Evolutionary conservation across 2,797 vertebrate species (phyloP).

Genomic region (Lagodon rhomboides): DNA sequence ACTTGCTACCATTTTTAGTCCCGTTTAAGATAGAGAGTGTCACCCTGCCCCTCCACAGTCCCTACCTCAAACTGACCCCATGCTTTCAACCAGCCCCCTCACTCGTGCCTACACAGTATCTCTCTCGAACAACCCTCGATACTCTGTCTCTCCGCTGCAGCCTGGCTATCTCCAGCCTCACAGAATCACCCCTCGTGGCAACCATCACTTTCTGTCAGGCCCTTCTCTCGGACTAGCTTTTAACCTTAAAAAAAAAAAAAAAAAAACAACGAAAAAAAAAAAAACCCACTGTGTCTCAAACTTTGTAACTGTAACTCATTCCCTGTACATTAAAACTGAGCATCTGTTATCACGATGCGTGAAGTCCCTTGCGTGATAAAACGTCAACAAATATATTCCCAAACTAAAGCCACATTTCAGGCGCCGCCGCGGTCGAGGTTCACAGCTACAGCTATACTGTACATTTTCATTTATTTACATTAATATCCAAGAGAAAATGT

Average conservation of each 20-base stretch:
- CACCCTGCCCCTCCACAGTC: slow-evolving; percentile 59
- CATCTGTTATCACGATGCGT: slow-evolving; percentile 42
- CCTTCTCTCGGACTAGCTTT: slow-evolving; percentile 72
- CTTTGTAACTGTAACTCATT: slow-evolving; percentile 57
- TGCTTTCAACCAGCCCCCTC: slow-evolving; percentile 73
- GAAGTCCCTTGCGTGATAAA: slow-evolving; percentile 45
- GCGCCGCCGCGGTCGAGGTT: slow-evolving; percentile 63
- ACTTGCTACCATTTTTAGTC: slow-evolving; percentile 84
- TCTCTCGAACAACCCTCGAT: slow-evolving; percentile 73
- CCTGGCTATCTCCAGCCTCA: slow-evolving; percentile 57
- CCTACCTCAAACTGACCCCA: slow-evolving; percentile 76
- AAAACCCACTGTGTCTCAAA: slow-evolving; percentile 64
- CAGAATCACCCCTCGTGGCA: slow-evolving; percentile 64
- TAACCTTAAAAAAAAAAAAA: slow-evolving; percentile 51
- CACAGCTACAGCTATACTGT: slow-evolving; percentile 76
- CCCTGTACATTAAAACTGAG: slow-evolving; percentile 59
- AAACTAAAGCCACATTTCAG: slow-evolving; percentile 68
- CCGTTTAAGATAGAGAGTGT: slow-evolving; percentile 80
- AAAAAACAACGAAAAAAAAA: background rate
- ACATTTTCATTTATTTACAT: slow-evolving; percentile 77
- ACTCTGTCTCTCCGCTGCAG: slow-evolving; percentile 59
- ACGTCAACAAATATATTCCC: slow-evolving; percentile 30
- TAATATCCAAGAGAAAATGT: slow-evolving; percentile 73
- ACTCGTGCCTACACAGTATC: slow-evolving; percentile 71
- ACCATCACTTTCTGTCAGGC: slow-evolving; percentile 77